These are phyloP conservation scores for Prostheceraeus crozeri DNA, from an alignment of 2,888 invertebrate genomes.

Conservation along the genomic window DNA sequence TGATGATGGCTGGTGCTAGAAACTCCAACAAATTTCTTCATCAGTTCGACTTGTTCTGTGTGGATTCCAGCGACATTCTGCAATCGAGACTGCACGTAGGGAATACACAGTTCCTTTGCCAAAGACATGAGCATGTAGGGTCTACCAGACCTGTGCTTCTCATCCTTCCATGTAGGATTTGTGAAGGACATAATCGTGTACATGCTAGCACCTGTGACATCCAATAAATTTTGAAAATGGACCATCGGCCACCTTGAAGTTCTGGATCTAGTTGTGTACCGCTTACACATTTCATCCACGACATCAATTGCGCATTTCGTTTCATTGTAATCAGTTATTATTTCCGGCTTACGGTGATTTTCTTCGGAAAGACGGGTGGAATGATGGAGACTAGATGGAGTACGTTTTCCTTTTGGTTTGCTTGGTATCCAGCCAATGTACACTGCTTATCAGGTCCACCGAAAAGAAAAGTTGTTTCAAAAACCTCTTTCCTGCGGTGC, in stretches of 20 bases:
- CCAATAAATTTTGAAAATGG: constrained; percentile 10
- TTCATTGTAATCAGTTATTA: constrained; percentile 1
- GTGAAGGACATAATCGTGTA: constrained; percentile 9
- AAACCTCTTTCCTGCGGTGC: background rate
- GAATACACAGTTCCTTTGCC: too few relatives aligned
- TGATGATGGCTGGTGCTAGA: too few relatives aligned
- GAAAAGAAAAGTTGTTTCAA: background rate
- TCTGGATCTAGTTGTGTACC: constrained; percentile 9
- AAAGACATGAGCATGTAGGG: too few relatives aligned
- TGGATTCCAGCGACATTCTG: too few relatives aligned
- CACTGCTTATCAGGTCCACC: constrained; percentile 21
- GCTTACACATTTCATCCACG: constrained; percentile 10
- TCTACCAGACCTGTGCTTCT: too few relatives aligned
- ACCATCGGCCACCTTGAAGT: background rate
- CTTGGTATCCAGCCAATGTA: constrained; percentile 13
- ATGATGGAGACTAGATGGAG: constrained; percentile 9
- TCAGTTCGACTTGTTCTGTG: too few relatives aligned
- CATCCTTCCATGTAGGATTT: background rate
- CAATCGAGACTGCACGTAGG: too few relatives aligned
- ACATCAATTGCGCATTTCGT: background rate
- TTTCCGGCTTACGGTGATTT: constrained; percentile 1
- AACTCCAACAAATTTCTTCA: too few relatives aligned
- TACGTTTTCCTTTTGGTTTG: background rate
- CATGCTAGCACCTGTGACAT: background rate
- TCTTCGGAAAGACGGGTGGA: background rate